phyloP scores from a whole-genome alignment of 2,797 vertebrate genomes.

The Macrochelys suwanniensis region DNA sequence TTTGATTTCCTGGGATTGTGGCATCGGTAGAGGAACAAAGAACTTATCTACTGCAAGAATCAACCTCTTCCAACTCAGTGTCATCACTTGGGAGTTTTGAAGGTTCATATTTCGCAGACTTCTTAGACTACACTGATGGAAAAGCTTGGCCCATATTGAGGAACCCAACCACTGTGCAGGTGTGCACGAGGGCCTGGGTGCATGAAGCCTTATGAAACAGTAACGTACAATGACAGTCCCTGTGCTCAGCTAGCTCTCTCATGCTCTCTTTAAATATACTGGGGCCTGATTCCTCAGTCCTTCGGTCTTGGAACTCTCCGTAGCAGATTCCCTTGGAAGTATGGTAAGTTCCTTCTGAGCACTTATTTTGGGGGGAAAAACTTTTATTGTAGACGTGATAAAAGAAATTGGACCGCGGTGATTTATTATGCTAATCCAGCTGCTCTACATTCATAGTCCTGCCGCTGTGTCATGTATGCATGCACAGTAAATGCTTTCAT shows the following conservation, averaged over 20 bases:
- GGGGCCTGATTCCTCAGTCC: not conserved
- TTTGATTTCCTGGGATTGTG: not conserved
- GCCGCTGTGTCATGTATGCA: not conserved
- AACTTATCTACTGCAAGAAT: not conserved
- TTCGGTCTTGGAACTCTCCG: not conserved
- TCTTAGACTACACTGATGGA: not conserved
- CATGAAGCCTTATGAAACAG: not conserved
- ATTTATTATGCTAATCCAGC: conserved; percentile 19
- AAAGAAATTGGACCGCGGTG: not conserved
- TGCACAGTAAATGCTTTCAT: not conserved
- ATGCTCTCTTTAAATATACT: not conserved
- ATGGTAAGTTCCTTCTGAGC: not conserved
- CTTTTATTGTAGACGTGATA: not conserved
- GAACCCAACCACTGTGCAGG: not conserved
- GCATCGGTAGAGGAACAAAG: not conserved
- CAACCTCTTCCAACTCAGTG: not conserved
- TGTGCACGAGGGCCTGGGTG: accelerated
- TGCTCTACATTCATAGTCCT: conserved; percentile 9
- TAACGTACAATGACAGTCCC: accelerated
- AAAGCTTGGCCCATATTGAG: not conserved
- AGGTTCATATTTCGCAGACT: not conserved
- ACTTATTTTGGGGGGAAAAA: not conserved
- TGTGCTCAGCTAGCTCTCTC: not conserved
- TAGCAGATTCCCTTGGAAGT: not conserved
- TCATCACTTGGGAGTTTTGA: not conserved